Evolutionary conservation across 2,113 vertebrate genomes (phyloP).

Genomic region (Eublepharis macularius): DNA sequence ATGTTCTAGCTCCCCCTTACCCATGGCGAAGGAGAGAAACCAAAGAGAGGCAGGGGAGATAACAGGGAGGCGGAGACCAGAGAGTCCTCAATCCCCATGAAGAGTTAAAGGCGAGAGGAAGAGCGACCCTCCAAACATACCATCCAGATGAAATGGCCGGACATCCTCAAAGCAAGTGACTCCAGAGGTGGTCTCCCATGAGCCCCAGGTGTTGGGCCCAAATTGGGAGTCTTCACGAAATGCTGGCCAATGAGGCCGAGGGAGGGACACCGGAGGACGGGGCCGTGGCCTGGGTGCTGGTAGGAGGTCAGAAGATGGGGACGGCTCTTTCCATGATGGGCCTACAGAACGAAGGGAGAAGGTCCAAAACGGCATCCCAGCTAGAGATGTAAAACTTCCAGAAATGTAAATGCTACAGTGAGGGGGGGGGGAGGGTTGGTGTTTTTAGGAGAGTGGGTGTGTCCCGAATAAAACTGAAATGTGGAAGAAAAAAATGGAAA

Average conservation of each 20-base stretch:
- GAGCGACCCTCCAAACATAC: not conserved
- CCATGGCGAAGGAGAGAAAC: not conserved
- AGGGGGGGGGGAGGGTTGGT: too few species aligned
- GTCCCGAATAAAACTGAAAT: too few species aligned
- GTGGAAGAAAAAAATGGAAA: too few species aligned
- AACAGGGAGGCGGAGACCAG: too few species aligned
- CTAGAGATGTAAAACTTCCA: too few species aligned
- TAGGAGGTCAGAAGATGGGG: not conserved
- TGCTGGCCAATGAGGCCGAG: too few species aligned
- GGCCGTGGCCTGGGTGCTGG: too few species aligned
- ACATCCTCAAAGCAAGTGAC: not conserved
- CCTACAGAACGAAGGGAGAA: not conserved
- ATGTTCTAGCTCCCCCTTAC: accelerated
- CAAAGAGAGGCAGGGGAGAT: not conserved
- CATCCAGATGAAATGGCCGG: not conserved
- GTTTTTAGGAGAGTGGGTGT: too few species aligned
- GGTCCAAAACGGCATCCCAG: not conserved
- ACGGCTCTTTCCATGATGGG: not conserved
- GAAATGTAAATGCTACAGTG: too few species aligned
- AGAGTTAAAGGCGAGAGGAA: accelerated
- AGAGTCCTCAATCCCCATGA: too few species aligned
- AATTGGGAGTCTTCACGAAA: not conserved
- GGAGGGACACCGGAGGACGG: not conserved
- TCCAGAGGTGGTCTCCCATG: accelerated
- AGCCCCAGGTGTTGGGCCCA: accelerated